A percentile compares a stretch with the other conserved stretches of the same genome.
These are phyloP conservation scores for Campoletis raptor DNA, from an alignment of 2,888 invertebrate species.

Conservation along the genomic window DNA sequence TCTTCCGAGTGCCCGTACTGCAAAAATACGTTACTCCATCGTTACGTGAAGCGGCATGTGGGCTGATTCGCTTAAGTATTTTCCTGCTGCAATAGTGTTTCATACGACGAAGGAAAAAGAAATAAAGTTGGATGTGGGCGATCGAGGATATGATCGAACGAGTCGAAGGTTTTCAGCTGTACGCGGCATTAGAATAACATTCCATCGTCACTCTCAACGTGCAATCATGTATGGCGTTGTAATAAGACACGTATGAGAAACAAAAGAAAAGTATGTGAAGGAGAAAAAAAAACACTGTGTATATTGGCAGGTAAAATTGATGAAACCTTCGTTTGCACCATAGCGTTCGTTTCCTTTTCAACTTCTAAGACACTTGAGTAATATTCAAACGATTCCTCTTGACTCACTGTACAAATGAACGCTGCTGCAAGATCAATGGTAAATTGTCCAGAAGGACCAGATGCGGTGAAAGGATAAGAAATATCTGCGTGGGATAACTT, in stretches of 20 bases:
- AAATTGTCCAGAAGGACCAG: constrained; percentile 49
- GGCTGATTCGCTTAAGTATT: constrained; percentile 34
- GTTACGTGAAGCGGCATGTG: constrained; percentile 37
- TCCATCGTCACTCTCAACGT: constrained; percentile 34
- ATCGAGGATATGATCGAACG: constrained; percentile 37
- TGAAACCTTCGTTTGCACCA: constrained; percentile 34
- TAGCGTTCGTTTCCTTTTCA: constrained; percentile 22
- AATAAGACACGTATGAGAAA: constrained; percentile 20
- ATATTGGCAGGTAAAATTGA: constrained; percentile 45
- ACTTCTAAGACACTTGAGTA: constrained; percentile 44
- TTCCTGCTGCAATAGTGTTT: constrained; percentile 17
- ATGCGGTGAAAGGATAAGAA: constrained; percentile 55
- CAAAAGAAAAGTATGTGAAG: background rate
- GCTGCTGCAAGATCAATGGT: constrained; percentile 44
- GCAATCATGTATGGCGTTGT: constrained; percentile 48
- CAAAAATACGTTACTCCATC: constrained; percentile 10
- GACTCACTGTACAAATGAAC: constrained; percentile 52
- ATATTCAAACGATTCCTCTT: constrained; percentile 50
- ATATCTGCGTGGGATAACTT: constrained; percentile 62
- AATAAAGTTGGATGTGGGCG: constrained; percentile 43
- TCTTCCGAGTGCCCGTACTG: constrained; percentile 21
- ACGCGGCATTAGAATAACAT: constrained; percentile 53
- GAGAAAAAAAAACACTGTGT: constrained; percentile 1
- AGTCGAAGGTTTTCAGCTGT: constrained; percentile 17
- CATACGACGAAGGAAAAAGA: constrained; percentile 19